These are phyloP conservation scores for Chondrilla cf. caribensis DNA, from an alignment of 37 sponge, comb jelly and placozoan genomes.

Conservation along the genomic window DNA sequence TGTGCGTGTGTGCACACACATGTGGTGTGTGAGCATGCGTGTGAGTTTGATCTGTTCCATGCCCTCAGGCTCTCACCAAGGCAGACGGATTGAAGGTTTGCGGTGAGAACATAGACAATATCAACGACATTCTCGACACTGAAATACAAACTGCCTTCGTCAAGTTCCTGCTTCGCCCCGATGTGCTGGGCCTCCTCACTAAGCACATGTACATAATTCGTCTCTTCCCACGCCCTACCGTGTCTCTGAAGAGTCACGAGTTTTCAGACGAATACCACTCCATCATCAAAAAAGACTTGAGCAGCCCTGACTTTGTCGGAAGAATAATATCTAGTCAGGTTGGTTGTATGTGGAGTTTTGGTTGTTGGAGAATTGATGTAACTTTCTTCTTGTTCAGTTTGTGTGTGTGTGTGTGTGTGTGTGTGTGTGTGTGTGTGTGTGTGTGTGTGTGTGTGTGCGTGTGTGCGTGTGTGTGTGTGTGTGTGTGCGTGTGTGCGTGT, in stretches of 20 bases:
- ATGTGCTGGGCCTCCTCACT: conserved; percentile 54
- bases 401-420: no score
- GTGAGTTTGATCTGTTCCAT: no score
- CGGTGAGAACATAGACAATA: neutral
- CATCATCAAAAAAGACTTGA: neutral
- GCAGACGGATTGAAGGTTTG: conserved; percentile 1
- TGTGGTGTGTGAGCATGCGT: no score
- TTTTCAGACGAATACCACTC: conserved; percentile 48
- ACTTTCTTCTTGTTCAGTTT: no score
- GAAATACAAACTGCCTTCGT: conserved; percentile 66
- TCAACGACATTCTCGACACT: conserved; percentile 41
- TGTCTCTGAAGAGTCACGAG: conserved; percentile 31
- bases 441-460: no score
- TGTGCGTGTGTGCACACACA: no score
- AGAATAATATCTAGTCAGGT: conserved; percentile 62
- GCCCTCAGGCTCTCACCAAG: neutral
- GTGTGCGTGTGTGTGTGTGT: no score
- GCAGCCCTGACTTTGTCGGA: conserved; percentile 34
- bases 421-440: no score
- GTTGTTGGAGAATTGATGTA: neutral
- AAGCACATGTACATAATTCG: conserved; percentile 57
- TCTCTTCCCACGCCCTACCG: conserved; percentile 75
- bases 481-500: no score
- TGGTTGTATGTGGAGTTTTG: neutral
- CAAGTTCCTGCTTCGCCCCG: conserved; percentile 56